Conservation (phyloP, 2,888 invertebrate genomes). For the Luperina nickerlii region DNA sequence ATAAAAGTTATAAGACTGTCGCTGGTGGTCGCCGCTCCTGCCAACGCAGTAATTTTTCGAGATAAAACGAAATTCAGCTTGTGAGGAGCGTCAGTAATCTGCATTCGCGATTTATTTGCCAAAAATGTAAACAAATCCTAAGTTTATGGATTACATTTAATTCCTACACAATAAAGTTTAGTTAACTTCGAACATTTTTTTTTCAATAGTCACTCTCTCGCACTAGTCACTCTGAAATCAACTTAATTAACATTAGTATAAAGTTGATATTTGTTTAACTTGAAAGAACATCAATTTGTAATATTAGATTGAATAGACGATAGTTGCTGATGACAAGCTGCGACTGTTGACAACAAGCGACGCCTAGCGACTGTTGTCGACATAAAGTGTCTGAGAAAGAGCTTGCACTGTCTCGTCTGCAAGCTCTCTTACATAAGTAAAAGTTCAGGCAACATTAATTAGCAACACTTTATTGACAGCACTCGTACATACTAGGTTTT, state of each 20-base stretch:
- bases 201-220: too few species aligned
- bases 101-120: too few species aligned
- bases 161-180: too few species aligned
- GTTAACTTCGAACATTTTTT: too few species aligned
- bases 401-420: constrained; percentile 1
- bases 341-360: not conserved
- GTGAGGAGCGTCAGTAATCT: not conserved
- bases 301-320: too few species aligned
- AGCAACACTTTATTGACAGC: constrained; percentile 59
- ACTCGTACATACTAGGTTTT: constrained; percentile 42
- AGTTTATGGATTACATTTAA: too few species aligned
- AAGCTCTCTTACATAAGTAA: constrained; percentile 13
- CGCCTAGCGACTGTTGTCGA: not conserved
- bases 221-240: too few species aligned
- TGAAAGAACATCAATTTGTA: too few species aligned
- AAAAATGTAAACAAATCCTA: too few species aligned
- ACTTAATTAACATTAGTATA: too few species aligned
- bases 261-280: too few species aligned
- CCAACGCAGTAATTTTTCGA: not conserved
- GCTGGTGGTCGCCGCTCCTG: not conserved
- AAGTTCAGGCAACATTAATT: constrained; percentile 64
- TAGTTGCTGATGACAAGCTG: too few species aligned
- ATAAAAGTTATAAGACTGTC: not conserved
- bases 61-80: not conserved
- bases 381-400: not conserved